These are phyloP conservation scores for Passerculus sandwichensis DNA, from an alignment of 2,797 vertebrate genomes.

Conservation along the genomic window DNA sequence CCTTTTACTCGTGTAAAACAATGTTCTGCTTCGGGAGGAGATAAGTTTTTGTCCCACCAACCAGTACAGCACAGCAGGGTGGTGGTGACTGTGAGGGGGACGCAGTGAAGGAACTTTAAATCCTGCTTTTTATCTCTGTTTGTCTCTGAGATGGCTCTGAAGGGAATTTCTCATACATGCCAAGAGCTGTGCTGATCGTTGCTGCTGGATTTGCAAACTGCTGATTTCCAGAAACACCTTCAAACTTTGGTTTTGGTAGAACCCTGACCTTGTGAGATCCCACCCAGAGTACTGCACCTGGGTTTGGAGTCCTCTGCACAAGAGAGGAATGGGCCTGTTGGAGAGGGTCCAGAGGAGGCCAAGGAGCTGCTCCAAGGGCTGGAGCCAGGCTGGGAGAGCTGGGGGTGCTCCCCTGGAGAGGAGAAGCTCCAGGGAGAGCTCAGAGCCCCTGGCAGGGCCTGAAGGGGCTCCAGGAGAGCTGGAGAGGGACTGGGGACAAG, in stretches of 20 bases:
- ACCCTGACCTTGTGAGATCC: neutral
- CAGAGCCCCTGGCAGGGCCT: no score
- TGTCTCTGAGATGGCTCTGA: neutral
- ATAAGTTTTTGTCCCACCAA: neutral
- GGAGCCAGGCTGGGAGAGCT: neutral
- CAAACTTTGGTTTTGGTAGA: neutral
- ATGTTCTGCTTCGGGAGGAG: rapidly evolving
- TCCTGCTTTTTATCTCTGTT: neutral
- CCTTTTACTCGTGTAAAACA: neutral
- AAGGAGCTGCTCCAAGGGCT: neutral
- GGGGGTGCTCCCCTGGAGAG: no score
- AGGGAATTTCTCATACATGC: rapidly evolving
- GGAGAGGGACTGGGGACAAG: no score
- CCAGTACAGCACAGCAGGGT: rapidly evolving
- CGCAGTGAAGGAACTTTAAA: neutral
- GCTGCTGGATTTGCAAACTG: neutral
- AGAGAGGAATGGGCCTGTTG: neutral
- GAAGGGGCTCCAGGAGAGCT: no score
- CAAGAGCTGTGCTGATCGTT: rapidly evolving
- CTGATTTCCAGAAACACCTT: neutral
- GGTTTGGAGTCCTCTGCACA: neutral
- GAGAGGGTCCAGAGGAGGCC: neutral
- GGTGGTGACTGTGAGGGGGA: neutral
- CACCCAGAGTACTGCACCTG: neutral
- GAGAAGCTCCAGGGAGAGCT: no score